These are phyloP conservation scores for Coryphaenoides rupestris DNA, from an alignment of 2,113 vertebrate genomes.

Conservation along the genomic window DNA sequence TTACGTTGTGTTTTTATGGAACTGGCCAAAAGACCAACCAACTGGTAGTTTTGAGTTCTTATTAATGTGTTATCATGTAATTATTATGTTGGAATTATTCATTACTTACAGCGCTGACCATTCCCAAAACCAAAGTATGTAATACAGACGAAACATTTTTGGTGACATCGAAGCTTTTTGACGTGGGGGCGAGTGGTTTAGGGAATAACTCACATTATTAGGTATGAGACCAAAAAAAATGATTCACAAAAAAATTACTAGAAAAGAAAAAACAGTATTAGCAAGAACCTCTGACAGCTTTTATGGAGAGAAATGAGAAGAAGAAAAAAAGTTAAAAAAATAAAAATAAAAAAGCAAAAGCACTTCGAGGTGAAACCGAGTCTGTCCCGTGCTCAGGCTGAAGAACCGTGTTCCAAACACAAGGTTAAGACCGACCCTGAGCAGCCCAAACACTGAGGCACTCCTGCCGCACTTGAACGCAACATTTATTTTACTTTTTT, in stretches of 20 bases:
- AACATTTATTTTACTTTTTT: slow-evolving; percentile 27
- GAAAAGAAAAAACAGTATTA: slow-evolving; percentile 54
- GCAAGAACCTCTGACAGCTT: slow-evolving; percentile 60
- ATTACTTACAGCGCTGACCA: slow-evolving; percentile 70
- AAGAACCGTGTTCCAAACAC: slow-evolving; percentile 64
- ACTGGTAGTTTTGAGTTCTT: slow-evolving; percentile 61
- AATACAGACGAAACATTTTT: slow-evolving; percentile 58
- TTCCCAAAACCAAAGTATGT: slow-evolving; percentile 78
- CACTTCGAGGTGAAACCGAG: slow-evolving; percentile 60
- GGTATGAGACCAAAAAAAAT: slow-evolving; percentile 60
- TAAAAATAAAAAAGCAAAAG: slow-evolving; percentile 45
- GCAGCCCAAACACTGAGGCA: slow-evolving; percentile 19
- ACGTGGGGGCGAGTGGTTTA: slow-evolving; percentile 39
- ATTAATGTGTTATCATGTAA: slow-evolving; percentile 45
- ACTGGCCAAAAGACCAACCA: slow-evolving; percentile 73
- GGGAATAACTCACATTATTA: slow-evolving; percentile 46
- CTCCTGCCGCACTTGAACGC: slow-evolving; percentile 56
- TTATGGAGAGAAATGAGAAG: slow-evolving; percentile 42
- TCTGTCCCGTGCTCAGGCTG: slow-evolving; percentile 63
- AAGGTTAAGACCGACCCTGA: slow-evolving; percentile 40
- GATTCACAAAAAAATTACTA: slow-evolving; percentile 21
- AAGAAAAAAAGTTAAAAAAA: slow-evolving; percentile 55
- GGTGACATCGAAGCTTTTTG: slow-evolving; percentile 61
- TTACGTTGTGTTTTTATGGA: slow-evolving; percentile 39
- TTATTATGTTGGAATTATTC: slow-evolving; percentile 51